Percentiles rank a stretch among this genome's conserved stretches.
Conservation (phyloP, 2,888 invertebrate genomes). For the Crocallis elinguaria region DNA sequence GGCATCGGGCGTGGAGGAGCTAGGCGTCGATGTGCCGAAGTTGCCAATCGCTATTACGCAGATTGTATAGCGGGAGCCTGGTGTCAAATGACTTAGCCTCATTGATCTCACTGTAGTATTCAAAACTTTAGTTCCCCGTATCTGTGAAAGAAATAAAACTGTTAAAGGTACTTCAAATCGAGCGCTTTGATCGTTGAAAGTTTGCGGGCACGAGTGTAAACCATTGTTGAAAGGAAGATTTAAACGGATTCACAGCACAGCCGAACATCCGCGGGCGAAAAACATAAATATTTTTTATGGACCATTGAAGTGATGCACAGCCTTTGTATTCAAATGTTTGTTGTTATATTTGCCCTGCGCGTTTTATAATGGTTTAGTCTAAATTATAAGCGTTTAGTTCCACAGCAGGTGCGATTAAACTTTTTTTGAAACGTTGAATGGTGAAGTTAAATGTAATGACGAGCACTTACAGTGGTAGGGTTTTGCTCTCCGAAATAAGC, state of each 20-base stretch:
- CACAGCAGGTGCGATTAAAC: conserved; percentile 44
- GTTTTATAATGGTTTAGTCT: conserved; percentile 59
- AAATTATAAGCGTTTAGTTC: conserved; percentile 56
- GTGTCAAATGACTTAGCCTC: conserved; percentile 89
- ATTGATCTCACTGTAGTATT: conserved; percentile 90
- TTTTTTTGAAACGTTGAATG: conserved; percentile 17
- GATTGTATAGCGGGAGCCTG: conserved; percentile 93
- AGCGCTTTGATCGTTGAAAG: conserved; percentile 44
- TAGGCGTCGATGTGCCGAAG: conserved; percentile 75
- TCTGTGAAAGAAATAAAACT: conserved; percentile 75
- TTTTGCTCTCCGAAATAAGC: conserved; percentile 89
- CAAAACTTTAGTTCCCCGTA: conserved; percentile 88
- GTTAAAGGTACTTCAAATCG: conserved; percentile 26
- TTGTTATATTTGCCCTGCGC: conserved; percentile 70
- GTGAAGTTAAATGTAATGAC: conserved; percentile 33
- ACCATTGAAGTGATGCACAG: conserved; percentile 83
- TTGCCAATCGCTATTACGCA: conserved; percentile 95
- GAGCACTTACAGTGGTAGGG: conserved; percentile 81
- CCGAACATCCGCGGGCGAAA: conserved; percentile 72
- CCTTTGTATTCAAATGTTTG: conserved; percentile 82
- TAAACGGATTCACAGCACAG: conserved; percentile 71
- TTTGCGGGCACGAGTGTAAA: conserved; percentile 52
- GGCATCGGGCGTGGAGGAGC: conserved; percentile 77
- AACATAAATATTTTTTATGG: conserved; percentile 84
- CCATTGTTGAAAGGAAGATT: conserved; percentile 69